Conservation (phyloP, 2,113 vertebrate genomes). For the Gasterosteus nipponicus region DNA sequence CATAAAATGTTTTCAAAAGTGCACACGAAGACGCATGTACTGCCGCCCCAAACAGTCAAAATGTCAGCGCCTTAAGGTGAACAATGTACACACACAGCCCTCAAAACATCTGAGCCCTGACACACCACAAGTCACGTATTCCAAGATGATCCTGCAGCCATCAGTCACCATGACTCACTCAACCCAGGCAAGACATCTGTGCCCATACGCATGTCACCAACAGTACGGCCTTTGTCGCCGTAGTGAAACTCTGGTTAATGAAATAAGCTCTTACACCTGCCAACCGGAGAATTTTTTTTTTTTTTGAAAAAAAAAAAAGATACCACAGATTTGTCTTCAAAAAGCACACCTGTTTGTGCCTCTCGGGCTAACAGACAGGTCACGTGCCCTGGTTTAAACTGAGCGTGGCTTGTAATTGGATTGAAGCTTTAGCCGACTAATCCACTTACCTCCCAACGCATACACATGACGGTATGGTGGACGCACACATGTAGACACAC, state of each 20-base stretch:
- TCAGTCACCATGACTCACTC: constrained; percentile 73
- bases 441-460: constrained; percentile 71
- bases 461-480: constrained; percentile 36
- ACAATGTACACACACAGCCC: background rate
- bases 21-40: background rate
- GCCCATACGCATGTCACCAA: constrained; percentile 16
- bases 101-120: constrained; percentile 63
- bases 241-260: constrained; percentile 39
- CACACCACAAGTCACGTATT: constrained; percentile 63
- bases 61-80: constrained; percentile 42
- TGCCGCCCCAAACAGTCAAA: constrained; percentile 18
- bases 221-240: constrained; percentile 58
- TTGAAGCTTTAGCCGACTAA: constrained; percentile 72
- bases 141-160: constrained; percentile 54
- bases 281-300: no score
- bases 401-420: constrained; percentile 68
- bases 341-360: constrained; percentile 44
- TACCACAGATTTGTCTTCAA: constrained; percentile 33
- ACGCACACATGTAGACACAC: constrained; percentile 17
- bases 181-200: constrained; percentile 55
- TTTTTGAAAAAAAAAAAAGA: background rate
- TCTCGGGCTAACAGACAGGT: constrained; percentile 15
- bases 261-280: constrained; percentile 44
- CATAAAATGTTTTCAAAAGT: background rate
- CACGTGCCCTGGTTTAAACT: constrained; percentile 45